These are phyloP conservation scores for Beroe forskalii DNA, from an alignment of 37 sponge, comb jelly and placozoan genomes.

Conservation along the genomic window DNA sequence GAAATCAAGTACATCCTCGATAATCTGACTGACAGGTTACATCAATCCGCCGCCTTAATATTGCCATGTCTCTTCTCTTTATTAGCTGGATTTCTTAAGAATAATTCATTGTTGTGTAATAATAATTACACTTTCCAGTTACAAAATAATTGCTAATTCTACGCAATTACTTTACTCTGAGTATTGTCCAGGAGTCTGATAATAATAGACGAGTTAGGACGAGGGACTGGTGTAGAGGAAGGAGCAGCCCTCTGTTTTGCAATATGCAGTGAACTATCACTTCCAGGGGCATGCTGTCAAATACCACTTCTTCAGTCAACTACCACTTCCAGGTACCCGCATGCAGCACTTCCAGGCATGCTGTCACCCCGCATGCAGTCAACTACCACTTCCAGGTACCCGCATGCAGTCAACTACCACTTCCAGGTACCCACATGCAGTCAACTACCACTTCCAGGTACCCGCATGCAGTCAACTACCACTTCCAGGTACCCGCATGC, in stretches of 20 bases:
- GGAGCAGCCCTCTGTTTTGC: constrained; percentile 95
- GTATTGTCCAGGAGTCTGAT: constrained; percentile 73
- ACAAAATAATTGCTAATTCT: no score
- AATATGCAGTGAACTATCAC: constrained; percentile 88
- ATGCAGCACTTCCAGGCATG: constrained; percentile 90
- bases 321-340: constrained; percentile 79
- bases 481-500: constrained; percentile 83
- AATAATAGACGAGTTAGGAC: constrained; percentile 91
- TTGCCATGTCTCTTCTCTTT: no score
- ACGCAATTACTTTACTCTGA: no score
- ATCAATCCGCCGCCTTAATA: no score
- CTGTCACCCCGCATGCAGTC: constrained; percentile 87
- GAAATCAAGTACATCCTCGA: constrained; percentile 83
- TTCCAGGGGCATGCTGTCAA: constrained; percentile 69
- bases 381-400: constrained; percentile 75
- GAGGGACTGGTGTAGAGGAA: constrained; percentile 91
- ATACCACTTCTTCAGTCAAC: constrained; percentile 77
- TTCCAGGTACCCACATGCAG: constrained; percentile 94
- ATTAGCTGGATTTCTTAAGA: no score
- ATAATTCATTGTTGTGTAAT: no score
- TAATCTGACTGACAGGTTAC: constrained; percentile 32
- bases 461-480: constrained; percentile 89
- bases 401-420: no score
- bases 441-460: constrained; percentile 75
- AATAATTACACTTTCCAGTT: no score